Conservation (phyloP, 2,797 vertebrate species). For the Choloepus didactylus region DNA sequence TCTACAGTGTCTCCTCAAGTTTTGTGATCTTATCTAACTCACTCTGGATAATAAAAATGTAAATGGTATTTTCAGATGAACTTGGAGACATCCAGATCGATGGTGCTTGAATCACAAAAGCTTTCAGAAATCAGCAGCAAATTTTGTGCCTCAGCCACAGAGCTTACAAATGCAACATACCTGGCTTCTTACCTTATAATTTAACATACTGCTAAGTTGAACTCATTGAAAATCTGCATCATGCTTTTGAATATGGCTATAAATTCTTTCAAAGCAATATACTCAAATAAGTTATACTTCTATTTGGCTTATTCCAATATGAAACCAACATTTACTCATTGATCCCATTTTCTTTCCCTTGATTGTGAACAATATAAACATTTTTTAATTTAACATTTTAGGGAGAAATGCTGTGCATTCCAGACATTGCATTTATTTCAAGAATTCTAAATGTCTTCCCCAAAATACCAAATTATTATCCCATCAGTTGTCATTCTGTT, state of each 20-base stretch:
- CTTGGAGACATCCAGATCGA: not conserved
- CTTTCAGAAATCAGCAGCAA: not conserved
- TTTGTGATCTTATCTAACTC: constrained; percentile 9
- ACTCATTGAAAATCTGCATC: not conserved
- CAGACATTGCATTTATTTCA: not conserved
- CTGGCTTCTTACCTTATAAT: not conserved
- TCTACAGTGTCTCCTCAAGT: not conserved
- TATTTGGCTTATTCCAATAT: not conserved
- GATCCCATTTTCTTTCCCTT: not conserved
- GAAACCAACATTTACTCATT: not conserved
- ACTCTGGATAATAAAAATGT: not conserved
- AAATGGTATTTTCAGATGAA: not conserved
- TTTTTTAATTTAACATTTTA: not conserved
- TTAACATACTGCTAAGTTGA: not conserved
- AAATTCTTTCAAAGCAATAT: not conserved
- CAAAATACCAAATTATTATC: not conserved
- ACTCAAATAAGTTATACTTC: not conserved
- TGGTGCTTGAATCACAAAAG: not conserved
- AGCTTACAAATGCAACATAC: not conserved
- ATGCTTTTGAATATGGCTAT: not conserved
- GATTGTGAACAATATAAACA: not conserved
- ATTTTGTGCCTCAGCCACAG: not conserved
- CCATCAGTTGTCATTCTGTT: not conserved
- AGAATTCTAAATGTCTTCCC: not conserved
- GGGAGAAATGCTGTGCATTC: not conserved